Conservation (phyloP, 2,888 invertebrate genomes). For the Hyles lineata region DNA sequence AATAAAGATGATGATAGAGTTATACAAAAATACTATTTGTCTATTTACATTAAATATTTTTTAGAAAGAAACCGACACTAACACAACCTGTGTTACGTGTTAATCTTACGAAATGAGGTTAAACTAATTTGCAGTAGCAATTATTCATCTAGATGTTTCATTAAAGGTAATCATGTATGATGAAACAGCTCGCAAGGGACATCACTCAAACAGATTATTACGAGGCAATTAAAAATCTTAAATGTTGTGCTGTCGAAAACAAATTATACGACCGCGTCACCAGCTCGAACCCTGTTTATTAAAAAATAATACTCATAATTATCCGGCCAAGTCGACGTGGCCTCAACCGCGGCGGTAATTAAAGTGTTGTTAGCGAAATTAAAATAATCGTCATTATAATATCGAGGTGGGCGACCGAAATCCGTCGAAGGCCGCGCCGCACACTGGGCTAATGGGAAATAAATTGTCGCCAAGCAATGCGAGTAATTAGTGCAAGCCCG, state of each 20-base stretch:
- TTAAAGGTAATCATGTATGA: slow-evolving; percentile 16
- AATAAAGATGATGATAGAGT: no score
- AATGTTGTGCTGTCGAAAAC: slow-evolving; percentile 22
- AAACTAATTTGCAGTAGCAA: slow-evolving; percentile 13
- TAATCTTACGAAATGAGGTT: neutral
- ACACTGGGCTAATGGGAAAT: slow-evolving; percentile 75
- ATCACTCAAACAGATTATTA: slow-evolving; percentile 14
- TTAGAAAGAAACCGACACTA: slow-evolving; percentile 2
- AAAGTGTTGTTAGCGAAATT: slow-evolving; percentile 83
- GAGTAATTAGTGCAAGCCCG: slow-evolving; percentile 74
- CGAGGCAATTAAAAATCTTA: slow-evolving; percentile 24
- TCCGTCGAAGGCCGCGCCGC: slow-evolving; percentile 67
- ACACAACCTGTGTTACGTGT: no score
- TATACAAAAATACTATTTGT: no score
- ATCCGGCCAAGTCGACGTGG: slow-evolving; percentile 49
- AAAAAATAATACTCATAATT: slow-evolving; percentile 42
- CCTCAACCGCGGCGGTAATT: slow-evolving; percentile 70
- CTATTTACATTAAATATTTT: neutral
- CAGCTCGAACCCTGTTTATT: slow-evolving; percentile 27
- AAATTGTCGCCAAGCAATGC: slow-evolving; percentile 78
- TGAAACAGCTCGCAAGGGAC: slow-evolving; percentile 20
- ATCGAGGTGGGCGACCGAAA: slow-evolving; percentile 74
- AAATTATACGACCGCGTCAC: slow-evolving; percentile 18
- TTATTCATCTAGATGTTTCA: slow-evolving; percentile 18
- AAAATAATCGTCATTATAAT: slow-evolving; percentile 73